Percentiles rank a stretch among this genome's conserved stretches.
Evolutionary conservation across 35 echinoderm and acorn worm species (phyloP).

Genomic region (Amphiura filiformis): DNA sequence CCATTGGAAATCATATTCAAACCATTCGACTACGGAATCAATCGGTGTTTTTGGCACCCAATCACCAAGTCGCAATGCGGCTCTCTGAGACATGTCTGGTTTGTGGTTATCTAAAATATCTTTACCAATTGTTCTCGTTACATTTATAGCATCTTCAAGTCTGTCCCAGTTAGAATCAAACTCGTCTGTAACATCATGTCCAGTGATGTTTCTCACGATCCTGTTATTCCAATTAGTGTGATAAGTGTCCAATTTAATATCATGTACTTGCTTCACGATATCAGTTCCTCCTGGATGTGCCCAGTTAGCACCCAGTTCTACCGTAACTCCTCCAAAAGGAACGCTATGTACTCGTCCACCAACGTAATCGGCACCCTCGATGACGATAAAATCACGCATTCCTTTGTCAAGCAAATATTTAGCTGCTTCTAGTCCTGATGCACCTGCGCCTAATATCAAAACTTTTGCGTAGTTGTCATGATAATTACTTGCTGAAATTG

Average conservation of each 20-base stretch:
- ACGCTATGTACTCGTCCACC: constrained; percentile 28
- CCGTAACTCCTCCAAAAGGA: constrained; percentile 12
- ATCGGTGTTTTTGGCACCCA: constrained; percentile 12
- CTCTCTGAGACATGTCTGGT: constrained; percentile 9
- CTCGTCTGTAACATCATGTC: neutral
- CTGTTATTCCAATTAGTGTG: neutral
- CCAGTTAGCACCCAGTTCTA: constrained; percentile 12
- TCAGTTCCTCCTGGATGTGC: neutral
- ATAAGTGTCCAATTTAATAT: neutral
- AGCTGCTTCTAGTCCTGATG: constrained; percentile 30
- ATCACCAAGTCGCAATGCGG: constrained; percentile 6
- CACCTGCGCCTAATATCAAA: constrained; percentile 42
- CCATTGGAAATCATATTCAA: neutral
- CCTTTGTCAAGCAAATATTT: constrained; percentile 15
- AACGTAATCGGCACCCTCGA: constrained; percentile 37
- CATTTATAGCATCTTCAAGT: neutral
- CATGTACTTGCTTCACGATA: neutral
- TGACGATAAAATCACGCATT: constrained; percentile 48
- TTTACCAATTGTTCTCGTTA: neutral
- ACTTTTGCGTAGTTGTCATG: constrained; percentile 26
- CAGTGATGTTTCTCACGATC: neutral
- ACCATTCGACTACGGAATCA: constrained; percentile 7
- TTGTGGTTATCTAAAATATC: neutral
- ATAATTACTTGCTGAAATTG: neutral
- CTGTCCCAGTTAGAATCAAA: neutral